A percentile compares a stretch with the other conserved stretches of the same genome.
phyloP scores from a whole-genome alignment of 1,140 invertebrate species.

The Drosophila bocki region DNA sequence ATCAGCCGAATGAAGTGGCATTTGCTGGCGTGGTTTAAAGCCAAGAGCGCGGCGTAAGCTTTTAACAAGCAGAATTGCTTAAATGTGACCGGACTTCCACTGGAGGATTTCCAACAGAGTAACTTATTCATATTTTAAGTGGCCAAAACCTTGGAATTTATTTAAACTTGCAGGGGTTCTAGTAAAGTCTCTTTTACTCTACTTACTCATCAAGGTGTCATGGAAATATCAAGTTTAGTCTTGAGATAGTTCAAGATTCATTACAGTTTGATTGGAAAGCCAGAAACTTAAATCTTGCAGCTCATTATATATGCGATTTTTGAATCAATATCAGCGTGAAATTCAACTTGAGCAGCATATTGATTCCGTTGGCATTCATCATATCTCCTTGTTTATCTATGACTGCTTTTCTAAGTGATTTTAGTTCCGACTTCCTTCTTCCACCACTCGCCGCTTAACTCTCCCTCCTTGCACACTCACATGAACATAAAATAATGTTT shows the following conservation, averaged over 20 bases:
- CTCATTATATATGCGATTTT: slow-evolving; percentile 23
- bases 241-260: neutral
- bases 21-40: slow-evolving; percentile 77
- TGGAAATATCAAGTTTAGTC: neutral
- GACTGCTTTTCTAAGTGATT: slow-evolving; percentile 75
- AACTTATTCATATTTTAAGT: slow-evolving; percentile 25
- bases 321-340: slow-evolving; percentile 14
- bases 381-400: slow-evolving; percentile 33
- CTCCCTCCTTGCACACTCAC: slow-evolving; percentile 18
- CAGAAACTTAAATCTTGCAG: neutral
- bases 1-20: slow-evolving; percentile 80
- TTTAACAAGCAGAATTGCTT: slow-evolving; percentile 78
- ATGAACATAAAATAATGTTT: slow-evolving; percentile 77
- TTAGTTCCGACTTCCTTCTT: slow-evolving; percentile 33
- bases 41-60: slow-evolving; percentile 76
- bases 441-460: slow-evolving; percentile 6
- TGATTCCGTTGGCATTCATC: slow-evolving; percentile 39
- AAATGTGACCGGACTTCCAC: slow-evolving; percentile 63
- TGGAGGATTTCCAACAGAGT: slow-evolving; percentile 1
- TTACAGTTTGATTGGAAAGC: too few relatives aligned
- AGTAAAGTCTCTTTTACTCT: too few relatives aligned
- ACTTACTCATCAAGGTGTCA: neutral
- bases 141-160: neutral
- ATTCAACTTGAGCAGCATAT: slow-evolving; percentile 9
- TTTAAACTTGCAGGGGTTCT: neutral